Conservation (phyloP, 2,797 vertebrate species). For the Chloroceryle inda region DNA sequence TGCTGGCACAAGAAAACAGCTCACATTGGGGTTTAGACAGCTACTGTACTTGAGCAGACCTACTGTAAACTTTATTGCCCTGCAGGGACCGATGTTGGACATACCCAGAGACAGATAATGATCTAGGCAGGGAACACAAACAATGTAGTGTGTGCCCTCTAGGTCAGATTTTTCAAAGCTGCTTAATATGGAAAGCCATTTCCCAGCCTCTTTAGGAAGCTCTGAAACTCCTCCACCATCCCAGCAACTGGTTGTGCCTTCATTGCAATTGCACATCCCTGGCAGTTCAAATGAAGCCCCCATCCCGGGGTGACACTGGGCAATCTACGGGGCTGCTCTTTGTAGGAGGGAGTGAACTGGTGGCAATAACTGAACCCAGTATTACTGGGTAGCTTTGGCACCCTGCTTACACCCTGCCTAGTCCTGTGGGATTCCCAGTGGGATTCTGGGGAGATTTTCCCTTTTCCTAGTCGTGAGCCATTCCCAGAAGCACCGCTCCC, state of each 20-base stretch:
- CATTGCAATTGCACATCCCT: not conserved
- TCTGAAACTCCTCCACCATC: not conserved
- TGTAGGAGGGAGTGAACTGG: not conserved
- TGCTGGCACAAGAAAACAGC: not conserved
- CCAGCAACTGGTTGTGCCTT: fast-evolving
- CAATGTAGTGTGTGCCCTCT: not conserved
- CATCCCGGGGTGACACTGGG: not conserved
- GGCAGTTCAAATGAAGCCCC: not conserved
- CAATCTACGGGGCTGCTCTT: not conserved
- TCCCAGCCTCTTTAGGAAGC: not conserved
- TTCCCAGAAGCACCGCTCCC: not conserved
- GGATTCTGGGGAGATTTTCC: not conserved
- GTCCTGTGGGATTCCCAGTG: not conserved
- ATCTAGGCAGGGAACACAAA: not conserved
- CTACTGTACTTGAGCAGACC: not conserved
- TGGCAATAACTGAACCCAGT: not conserved
- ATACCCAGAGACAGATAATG: not conserved
- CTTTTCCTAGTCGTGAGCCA: not conserved
- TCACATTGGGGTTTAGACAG: not conserved
- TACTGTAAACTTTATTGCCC: not conserved
- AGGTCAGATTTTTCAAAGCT: not conserved
- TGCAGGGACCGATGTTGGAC: not conserved
- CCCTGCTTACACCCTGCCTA: not conserved
- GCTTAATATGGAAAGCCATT: not conserved
- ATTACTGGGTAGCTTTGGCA: not conserved